Evolutionary conservation across 2,113 vertebrate genomes (phyloP), one percentile per base, ranked within the genome.

Genomic region (Desmodus rotundus): DNA sequence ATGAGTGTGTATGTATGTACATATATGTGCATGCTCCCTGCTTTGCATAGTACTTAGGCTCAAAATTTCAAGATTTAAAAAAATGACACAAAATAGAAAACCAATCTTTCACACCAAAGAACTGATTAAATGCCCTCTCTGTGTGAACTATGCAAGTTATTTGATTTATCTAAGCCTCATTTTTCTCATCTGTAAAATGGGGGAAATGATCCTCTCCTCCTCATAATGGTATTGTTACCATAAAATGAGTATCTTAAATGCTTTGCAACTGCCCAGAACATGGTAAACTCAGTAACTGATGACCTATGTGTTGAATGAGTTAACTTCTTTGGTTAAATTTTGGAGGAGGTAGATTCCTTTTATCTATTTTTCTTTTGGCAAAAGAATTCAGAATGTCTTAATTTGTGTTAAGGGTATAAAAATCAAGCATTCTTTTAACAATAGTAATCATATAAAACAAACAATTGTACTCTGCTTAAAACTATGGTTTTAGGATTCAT

Each of bases 131-230:
- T 82, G 20, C 16, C 38, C 38, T 43, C 24, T 89, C 52, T 88
- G n/a, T 80, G 36, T 72, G 70, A 91, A 45, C 26, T 77, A 68
- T 76, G 65, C 45, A 96, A 93, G 87, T 93, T 80, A 63, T 76
- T 87, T 90, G 54, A 38, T 56, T 92, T 94, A 19, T 43, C 3
- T 88, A 81, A 63, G 4, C 22, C 72, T 97, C 38, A 72, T 24
- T 96, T 92, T 95, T 47, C n/a, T 96, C 56, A 76, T 84, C 82
- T 95, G 31, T 86, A 88, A 97, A 95, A 92, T 88, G 72, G 77
- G 24, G 36, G 63, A 95, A 91, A 73, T 56, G 88, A 76, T 90
- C 33, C 50, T 68, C 20, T 89, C 54, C 43, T 95, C 19, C 50
- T 96, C 22, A 41, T 24, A 52, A 45, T 93, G 45, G 20, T 93